phyloP scores from a whole-genome alignment of 2,113 vertebrate genomes.

The Sakesphorus luctuosus region DNA sequence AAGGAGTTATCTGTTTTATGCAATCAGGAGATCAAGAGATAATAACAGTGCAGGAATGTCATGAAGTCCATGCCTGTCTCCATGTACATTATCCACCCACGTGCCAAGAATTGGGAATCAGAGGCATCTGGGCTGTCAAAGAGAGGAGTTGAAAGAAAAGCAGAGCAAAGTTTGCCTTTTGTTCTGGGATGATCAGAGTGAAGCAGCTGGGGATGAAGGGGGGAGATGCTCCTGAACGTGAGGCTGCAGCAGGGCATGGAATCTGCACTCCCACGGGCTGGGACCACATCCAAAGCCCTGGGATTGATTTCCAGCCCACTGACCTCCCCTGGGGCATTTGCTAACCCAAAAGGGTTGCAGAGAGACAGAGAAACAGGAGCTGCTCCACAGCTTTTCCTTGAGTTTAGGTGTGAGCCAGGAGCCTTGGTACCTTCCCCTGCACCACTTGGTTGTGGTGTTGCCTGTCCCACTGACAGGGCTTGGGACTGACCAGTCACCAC shows the following conservation, averaged over 20 bases:
- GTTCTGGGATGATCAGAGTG: neutral
- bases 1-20: neutral
- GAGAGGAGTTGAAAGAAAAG: neutral
- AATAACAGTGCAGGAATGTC: neutral
- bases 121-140: neutral
- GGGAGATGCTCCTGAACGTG: neutral
- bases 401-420: accelerated
- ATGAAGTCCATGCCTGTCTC: conserved; percentile 5
- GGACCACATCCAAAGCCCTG: neutral
- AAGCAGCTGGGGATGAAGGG: neutral
- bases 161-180: conserved; percentile 6
- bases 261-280: neutral
- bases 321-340: neutral
- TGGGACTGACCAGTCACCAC: accelerated
- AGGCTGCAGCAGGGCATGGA: neutral
- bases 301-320: neutral
- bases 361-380: neutral
- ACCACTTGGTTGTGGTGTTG: neutral
- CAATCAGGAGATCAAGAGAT: conserved; percentile 8
- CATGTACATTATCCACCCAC: neutral
- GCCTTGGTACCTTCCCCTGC: neutral
- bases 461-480: neutral
- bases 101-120: neutral
- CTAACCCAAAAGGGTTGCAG: neutral
- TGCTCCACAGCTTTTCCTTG: neutral